A percentile compares a stretch with the other conserved stretches of the same genome.
Evolutionary conservation across 2,113 vertebrate genomes (phyloP).

Genomic region (Cyrtonyx montezumae): DNA sequence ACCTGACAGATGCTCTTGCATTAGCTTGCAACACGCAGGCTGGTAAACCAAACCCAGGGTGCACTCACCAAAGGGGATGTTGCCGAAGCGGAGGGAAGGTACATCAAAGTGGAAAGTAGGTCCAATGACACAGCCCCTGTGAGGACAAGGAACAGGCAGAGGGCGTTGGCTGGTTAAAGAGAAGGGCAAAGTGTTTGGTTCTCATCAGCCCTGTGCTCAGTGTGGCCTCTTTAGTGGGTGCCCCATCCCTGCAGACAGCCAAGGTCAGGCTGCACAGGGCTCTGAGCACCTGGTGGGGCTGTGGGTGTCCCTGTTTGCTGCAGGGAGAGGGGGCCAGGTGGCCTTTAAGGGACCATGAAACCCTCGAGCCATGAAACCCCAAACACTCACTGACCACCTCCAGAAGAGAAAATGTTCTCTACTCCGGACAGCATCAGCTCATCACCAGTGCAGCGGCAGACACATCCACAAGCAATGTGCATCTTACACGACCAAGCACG

Average conservation of each 20-base stretch:
- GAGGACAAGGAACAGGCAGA: not conserved
- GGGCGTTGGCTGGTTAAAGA: not conserved
- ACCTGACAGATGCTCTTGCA: not conserved
- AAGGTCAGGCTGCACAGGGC: no score
- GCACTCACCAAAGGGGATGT: slow-evolving; percentile 87
- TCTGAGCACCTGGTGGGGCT: no score
- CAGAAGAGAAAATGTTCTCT: not conserved
- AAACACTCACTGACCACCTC: not conserved
- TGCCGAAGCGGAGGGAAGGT: slow-evolving; percentile 82
- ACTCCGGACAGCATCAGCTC: not conserved
- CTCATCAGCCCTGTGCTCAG: not conserved
- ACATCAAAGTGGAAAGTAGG: slow-evolving; percentile 85
- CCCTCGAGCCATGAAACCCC: not conserved
- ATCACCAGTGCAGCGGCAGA: not conserved
- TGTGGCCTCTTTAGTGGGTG: fast-evolving
- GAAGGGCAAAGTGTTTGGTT: not conserved
- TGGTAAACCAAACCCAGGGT: not conserved
- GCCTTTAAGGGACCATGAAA: not conserved
- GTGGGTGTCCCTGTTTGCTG: no score
- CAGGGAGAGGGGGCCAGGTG: no score
- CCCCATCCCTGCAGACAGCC: no score
- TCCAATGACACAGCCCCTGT: slow-evolving; percentile 84
- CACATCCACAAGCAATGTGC: not conserved
- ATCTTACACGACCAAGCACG: fast-evolving
- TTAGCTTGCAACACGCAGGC: not conserved